Conservation (phyloP, 2,113 vertebrate species). For the Sturnira hondurensis region DNA sequence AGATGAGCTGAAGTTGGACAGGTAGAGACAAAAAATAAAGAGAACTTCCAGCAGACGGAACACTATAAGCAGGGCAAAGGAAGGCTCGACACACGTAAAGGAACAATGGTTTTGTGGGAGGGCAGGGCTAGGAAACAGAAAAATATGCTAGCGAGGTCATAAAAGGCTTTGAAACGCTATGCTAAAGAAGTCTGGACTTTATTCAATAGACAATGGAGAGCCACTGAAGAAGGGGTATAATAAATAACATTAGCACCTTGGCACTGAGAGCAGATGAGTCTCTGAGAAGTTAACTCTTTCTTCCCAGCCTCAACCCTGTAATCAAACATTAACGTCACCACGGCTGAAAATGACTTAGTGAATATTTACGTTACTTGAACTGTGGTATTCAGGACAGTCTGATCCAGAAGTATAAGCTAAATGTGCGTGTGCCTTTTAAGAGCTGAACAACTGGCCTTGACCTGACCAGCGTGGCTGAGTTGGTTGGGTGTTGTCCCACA, state of each 20-base stretch:
- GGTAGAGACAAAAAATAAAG: background rate
- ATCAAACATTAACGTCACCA: background rate
- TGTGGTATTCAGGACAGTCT: background rate
- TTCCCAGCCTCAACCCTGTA: background rate
- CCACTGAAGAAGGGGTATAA: background rate
- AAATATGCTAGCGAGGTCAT: background rate
- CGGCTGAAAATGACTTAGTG: background rate
- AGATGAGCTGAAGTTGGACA: conserved; percentile 14
- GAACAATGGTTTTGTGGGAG: background rate
- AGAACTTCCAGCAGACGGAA: background rate
- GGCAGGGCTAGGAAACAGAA: background rate
- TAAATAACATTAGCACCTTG: background rate
- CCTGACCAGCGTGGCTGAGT: too few relatives aligned
- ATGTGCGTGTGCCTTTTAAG: background rate
- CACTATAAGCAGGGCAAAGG: background rate
- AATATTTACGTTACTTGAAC: background rate
- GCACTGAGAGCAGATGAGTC: background rate
- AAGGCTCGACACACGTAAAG: background rate
- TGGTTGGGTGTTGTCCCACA: too few relatives aligned
- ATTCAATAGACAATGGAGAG: background rate
- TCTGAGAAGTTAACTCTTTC: background rate
- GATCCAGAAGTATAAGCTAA: background rate
- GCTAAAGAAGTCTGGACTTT: background rate
- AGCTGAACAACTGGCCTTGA: background rate
- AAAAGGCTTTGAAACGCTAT: background rate